Conservation (phyloP, 2,888 invertebrate species). For the Lepidonotus clava region DNA sequence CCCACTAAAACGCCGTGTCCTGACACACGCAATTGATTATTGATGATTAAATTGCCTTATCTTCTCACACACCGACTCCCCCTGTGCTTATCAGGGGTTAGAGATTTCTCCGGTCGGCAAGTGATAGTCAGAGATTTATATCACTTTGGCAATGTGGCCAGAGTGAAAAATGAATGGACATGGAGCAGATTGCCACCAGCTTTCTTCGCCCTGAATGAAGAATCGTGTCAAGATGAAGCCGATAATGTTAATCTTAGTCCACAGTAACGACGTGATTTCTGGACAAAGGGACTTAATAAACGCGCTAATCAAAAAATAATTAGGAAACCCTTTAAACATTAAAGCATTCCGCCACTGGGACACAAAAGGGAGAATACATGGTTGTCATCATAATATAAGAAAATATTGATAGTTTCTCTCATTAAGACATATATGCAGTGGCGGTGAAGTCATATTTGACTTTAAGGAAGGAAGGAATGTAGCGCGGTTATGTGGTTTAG, state of each 20-base stretch:
- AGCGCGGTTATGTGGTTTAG: not conserved
- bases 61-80: conserved; percentile 3
- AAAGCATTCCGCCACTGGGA: no score
- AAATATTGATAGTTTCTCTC: no score
- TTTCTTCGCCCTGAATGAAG: not conserved
- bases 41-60: conserved; percentile 2
- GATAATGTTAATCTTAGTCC: conserved; percentile 2
- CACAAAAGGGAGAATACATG: no score
- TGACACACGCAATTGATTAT: conserved; percentile 3
- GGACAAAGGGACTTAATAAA: not conserved
- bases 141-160: not conserved
- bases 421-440: no score
- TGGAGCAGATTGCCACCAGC: not conserved
- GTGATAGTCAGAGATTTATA: conserved; percentile 25
- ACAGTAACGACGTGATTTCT: not conserved
- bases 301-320: not conserved
- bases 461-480: not conserved
- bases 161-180: not conserved
- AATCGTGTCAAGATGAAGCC: not conserved
- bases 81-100: not conserved
- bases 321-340: not conserved
- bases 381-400: no score
- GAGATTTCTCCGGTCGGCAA: not conserved
- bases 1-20: not conserved
- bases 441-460: no score